Evolutionary conservation across 2,888 invertebrate genomes (phyloP), one percentile per base, ranked within the genome.

Genomic region (Thalpophila matura): DNA sequence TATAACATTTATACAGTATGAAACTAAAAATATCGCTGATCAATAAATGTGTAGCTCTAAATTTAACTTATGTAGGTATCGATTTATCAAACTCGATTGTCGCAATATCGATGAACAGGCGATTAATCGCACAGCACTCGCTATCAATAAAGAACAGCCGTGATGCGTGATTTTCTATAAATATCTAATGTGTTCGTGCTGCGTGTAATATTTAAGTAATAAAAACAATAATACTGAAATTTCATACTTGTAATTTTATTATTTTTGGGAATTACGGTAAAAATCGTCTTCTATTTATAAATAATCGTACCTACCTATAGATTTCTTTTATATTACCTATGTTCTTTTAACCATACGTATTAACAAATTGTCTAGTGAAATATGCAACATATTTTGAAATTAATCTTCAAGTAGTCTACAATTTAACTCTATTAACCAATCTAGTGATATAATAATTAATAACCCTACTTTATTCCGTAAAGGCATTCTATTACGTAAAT

Each of bases 401-500:
- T n/a, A 1, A n/a, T 29, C n/a, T 7, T 24, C 6, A 14, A 0
- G 4, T 1, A n/a, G 14, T 12, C 18, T 37, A 22, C 12, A 67
- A 42, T 47, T 51, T 26, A 27, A 20, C 27, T 9, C 59, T 16
- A 53, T 74, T 43, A 37, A 68, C 59, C 37, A 51, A 27, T 31
- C 45, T 46, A 69, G 54, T 51, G 27, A 7, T 38, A 38, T 33
- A 45, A 59, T 45, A 69, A 49, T n/a, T n/a, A 50, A 54, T 24
- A 62, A 42, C 29, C 38, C 47, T 38, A 22, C 29, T 49, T 42
- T 53, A 64, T 55, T 43, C 33, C 16, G 47, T 24, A n/a, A n/a
- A 42, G 54, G 62, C 61, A 75, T 65, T 70, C 75, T 47, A 65
- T 65, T 62, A 65, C 54, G 53, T 60, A 57, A 69, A 54, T 50